Percentiles rank a stretch among this genome's conserved stretches.
phyloP scores from a whole-genome alignment of 2,113 vertebrate genomes.

The Seriola rivoliana region DNA sequence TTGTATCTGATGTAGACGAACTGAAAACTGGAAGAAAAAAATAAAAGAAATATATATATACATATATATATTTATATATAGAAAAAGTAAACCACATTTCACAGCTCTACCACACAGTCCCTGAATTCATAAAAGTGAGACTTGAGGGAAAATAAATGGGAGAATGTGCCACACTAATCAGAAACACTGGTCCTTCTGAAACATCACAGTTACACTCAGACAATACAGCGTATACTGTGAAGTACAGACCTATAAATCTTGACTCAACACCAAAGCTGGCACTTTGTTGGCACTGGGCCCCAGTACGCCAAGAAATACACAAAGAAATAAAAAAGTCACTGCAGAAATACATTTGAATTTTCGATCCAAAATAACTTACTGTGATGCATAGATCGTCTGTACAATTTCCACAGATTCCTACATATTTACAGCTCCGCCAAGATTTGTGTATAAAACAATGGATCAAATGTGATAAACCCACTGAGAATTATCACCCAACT shows the following conservation, averaged over 20 bases:
- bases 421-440: neutral
- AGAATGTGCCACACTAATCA: slow-evolving; percentile 63
- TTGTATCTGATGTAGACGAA: slow-evolving; percentile 11
- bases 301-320: slow-evolving; percentile 22
- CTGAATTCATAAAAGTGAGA: slow-evolving; percentile 74
- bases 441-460: neutral
- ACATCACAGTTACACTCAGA: slow-evolving; percentile 35
- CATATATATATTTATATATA: slow-evolving; percentile 16
- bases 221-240: slow-evolving; percentile 26
- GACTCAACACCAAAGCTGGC: slow-evolving; percentile 33
- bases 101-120: slow-evolving; percentile 48
- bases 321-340: slow-evolving; percentile 16
- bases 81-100: slow-evolving; percentile 47
- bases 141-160: slow-evolving; percentile 61
- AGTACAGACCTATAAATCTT: slow-evolving; percentile 54
- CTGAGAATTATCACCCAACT: neutral
- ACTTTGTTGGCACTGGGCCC: slow-evolving; percentile 16
- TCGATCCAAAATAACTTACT: slow-evolving; percentile 8
- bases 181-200: slow-evolving; percentile 34
- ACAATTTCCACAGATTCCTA: neutral
- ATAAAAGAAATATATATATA: slow-evolving; percentile 5
- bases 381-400: neutral
- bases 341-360: slow-evolving; percentile 5
- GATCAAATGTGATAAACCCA: neutral
- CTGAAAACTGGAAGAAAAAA: slow-evolving; percentile 18